A percentile compares a stretch with the other conserved stretches of the same genome.
These are phyloP conservation scores for Amorpha juglandis DNA, from an alignment of 2,888 invertebrate species.

Conservation along the genomic window DNA sequence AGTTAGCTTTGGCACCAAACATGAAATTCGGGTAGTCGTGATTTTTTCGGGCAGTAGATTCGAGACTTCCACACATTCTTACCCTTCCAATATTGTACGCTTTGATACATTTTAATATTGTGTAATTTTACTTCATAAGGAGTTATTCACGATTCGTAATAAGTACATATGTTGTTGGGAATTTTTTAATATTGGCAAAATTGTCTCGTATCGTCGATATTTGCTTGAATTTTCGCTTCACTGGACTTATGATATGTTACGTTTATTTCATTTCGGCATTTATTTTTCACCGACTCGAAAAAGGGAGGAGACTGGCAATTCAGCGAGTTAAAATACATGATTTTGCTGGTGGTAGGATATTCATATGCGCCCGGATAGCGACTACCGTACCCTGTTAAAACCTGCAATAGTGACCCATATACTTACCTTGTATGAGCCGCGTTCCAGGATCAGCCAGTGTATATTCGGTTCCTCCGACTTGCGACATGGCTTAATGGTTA, in stretches of 20 bases:
- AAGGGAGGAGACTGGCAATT: too few relatives aligned
- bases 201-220: background rate
- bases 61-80: conserved; percentile 13
- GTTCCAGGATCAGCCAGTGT: too few relatives aligned
- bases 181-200: conserved; percentile 7
- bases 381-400: too few relatives aligned
- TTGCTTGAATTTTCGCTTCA: background rate
- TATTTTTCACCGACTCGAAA: too few relatives aligned
- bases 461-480: too few relatives aligned
- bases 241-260: background rate
- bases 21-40: conserved; percentile 29
- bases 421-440: too few relatives aligned
- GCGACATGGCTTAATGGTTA: too few relatives aligned
- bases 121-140: conserved; percentile 11
- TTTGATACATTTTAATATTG: conserved; percentile 17
- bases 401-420: too few relatives aligned
- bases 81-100: conserved; percentile 3
- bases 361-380: too few relatives aligned
- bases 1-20: conserved; percentile 37
- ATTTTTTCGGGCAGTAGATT: conserved; percentile 25
- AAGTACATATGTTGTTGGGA: background rate
- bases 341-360: too few relatives aligned
- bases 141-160: background rate
- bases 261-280: background rate
- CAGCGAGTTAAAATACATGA: too few relatives aligned